Evolutionary conservation across 2,797 vertebrate genomes (phyloP).

Genomic region (Mus spretus): DNA sequence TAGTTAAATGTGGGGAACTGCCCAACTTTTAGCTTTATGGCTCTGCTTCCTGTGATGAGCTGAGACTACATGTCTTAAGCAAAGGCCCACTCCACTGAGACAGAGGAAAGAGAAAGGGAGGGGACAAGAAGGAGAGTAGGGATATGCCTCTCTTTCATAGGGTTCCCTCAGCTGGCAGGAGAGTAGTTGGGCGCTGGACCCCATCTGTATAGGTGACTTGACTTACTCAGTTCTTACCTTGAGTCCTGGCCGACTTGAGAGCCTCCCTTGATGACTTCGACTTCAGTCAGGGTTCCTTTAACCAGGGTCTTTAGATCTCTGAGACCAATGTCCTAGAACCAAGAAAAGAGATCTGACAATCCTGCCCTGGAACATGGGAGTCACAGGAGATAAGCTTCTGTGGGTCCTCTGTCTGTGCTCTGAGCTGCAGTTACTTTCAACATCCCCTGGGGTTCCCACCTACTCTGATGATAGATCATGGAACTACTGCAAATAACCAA

Average conservation of each 20-base stretch:
- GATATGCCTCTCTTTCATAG: no score
- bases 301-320: background rate
- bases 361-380: background rate
- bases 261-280: background rate
- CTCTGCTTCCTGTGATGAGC: background rate
- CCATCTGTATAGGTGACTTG: background rate
- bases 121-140: background rate
- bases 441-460: background rate
- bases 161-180: background rate
- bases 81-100: background rate
- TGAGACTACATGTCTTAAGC: background rate
- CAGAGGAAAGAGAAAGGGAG: background rate
- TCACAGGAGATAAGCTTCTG: background rate
- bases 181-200: background rate
- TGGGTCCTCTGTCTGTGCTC: background rate
- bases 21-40: background rate
- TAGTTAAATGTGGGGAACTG: background rate
- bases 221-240: background rate
- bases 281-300: background rate
- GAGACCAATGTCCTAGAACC: background rate
- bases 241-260: background rate
- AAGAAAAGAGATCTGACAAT: background rate
- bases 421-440: background rate
- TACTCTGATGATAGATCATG: background rate
- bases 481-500: background rate